Evolutionary conservation across 2,797 vertebrate genomes (phyloP), one percentile per base, ranked within the genome.

Genomic region (Cuculus canorus): DNA sequence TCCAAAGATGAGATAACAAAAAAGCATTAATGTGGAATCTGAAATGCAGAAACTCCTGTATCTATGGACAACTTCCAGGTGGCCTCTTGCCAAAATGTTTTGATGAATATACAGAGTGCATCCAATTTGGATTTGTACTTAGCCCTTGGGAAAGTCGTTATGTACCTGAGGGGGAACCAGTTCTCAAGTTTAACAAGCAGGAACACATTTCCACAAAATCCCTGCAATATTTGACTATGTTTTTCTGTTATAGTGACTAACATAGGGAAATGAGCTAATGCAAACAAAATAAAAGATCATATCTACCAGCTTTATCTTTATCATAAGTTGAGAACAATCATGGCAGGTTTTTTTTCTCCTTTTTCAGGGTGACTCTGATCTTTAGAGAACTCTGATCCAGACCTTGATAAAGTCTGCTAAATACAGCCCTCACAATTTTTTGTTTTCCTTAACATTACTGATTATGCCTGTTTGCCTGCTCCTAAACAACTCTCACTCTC

Each of bases 41-140:
- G 72, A 81, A 84, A 91, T 86, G 84, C 89, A 82, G 59, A 71
- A 96, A 91, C 37, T 81, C 50, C 33, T 59, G 57, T 76, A 95
- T 95, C 93, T 86, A 25, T 41, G 88, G 82, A 95, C 72, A 88
- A 48, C 39, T 96, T 95, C 94, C 95, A 84, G 28, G 91, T 75
- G 95, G 87, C 64, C 60, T 81, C 90, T 94, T 94, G 94, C 84
- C 96, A 96, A 92, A 96, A 94, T 75, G 85, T 83, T 79, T 95
- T 96, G 91, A 97, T 93, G 70, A 83, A 83, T 73, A 57, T 91
- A 96, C 66, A 81, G 68, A 84, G 60, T 71, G 76, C 79, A 96
- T 96, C 96, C 95, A 80, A 96, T 95, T 95, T 96, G 92, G 85
- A 96, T 97, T 93, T 65, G 61, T 86, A 52, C 63, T 89, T 73